Percentiles rank a stretch among this genome's conserved stretches.
Conservation (phyloP, 2,888 invertebrate species). For the Aradus depressus region DNA sequence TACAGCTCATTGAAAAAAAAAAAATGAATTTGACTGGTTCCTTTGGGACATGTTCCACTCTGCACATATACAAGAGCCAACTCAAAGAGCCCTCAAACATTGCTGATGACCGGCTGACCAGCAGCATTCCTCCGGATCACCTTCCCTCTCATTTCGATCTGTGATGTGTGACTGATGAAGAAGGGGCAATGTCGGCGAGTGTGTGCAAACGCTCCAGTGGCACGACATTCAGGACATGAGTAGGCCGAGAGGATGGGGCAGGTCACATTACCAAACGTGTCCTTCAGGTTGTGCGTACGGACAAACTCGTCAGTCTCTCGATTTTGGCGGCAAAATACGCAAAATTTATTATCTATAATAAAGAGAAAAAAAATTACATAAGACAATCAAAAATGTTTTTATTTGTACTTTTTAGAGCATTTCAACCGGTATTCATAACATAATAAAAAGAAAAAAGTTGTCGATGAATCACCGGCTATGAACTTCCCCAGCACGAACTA, state of each 20-base stretch:
- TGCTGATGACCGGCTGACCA: not conserved
- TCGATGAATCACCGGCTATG: no score
- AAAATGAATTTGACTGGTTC: no score
- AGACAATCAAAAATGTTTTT: no score
- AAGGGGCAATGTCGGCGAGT: conserved; percentile 6
- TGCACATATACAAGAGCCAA: no score
- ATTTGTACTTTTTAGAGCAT: no score
- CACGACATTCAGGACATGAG: conserved; percentile 2
- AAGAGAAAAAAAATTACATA: not conserved
- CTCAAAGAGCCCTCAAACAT: not conserved
- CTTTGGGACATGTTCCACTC: no score
- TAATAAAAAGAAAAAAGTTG: no score
- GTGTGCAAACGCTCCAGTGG: conserved; percentile 5
- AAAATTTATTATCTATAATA: conserved; percentile 2
- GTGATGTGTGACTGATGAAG: not conserved
- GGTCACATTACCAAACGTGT: not conserved
- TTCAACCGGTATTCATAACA: no score
- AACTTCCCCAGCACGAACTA: no score
- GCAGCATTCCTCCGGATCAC: conserved; percentile 10
- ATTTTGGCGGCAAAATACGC: conserved; percentile 6
- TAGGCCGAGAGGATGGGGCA: conserved; percentile 7
- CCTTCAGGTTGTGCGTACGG: conserved; percentile 2
- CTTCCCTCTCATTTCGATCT: not conserved
- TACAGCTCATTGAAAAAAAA: no score
- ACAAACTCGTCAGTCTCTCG: conserved; percentile 2